These are phyloP conservation scores for Sebastes flavidus DNA, from an alignment of 2,797 vertebrate species.

Conservation along the genomic window DNA sequence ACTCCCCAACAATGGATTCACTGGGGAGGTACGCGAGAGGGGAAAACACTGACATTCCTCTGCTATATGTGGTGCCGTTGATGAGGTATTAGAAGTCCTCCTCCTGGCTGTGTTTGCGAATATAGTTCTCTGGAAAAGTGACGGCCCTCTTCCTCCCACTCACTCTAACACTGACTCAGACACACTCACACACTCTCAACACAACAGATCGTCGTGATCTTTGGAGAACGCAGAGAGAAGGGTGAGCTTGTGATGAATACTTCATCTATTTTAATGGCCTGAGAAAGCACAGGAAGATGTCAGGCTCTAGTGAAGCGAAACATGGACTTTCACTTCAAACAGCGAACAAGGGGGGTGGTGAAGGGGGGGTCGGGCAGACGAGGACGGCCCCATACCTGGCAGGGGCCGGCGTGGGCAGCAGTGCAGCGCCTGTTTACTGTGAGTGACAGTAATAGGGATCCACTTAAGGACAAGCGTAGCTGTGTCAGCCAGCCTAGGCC, in stretches of 20 bases:
- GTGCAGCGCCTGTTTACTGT: constrained; percentile 60
- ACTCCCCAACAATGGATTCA: constrained; percentile 73
- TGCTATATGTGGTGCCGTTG: constrained; percentile 61
- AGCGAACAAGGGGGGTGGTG: background rate
- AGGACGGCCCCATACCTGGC: constrained; percentile 57
- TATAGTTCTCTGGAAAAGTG: constrained; percentile 60
- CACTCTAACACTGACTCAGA: constrained; percentile 27
- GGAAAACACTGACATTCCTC: constrained; percentile 65
- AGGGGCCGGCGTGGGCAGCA: constrained; percentile 40
- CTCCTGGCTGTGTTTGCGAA: constrained; percentile 53
- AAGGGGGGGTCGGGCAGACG: background rate
- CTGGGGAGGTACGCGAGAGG: constrained; percentile 61
- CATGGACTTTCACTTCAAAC: constrained; percentile 74
- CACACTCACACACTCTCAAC: constrained; percentile 7
- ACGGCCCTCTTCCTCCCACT: constrained; percentile 37
- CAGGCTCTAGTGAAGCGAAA: constrained; percentile 69
- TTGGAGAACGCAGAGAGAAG: constrained; percentile 32
- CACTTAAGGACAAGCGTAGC: constrained; percentile 73
- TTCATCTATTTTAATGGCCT: constrained; percentile 76
- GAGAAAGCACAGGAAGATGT: constrained; percentile 73
- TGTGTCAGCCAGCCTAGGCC: constrained; percentile 47
- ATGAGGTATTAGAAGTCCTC: constrained; percentile 63
- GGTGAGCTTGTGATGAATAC: constrained; percentile 61
- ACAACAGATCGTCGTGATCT: constrained; percentile 52
- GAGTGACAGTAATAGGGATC: constrained; percentile 76